Base-by-base conservation (phyloP, 2,888 invertebrate species). In the Aporophyla lueneburgensis region DNA sequence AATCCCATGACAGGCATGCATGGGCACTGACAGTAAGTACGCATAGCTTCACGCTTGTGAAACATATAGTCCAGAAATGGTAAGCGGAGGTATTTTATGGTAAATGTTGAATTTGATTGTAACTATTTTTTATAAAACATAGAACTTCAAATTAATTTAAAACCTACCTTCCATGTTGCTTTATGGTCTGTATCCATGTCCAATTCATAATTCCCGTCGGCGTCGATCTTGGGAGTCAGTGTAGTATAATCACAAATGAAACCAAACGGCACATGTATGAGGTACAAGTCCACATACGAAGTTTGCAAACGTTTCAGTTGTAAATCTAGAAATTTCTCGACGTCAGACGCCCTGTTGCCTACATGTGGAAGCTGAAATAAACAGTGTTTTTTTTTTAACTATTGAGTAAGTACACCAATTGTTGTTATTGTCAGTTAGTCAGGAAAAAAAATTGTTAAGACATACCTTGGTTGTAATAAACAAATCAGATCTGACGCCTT, bases 381-480 rank as follows among this genome's bases (percentile, higher is more conserved):
- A 61, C 1, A 58, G 19, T 21, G 0, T 21, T 67, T 53, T n/a
- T 53, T n/a, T n/a, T 4, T 54, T 53, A 33, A 16, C 40, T 40
- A 67, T 16, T 33, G 1, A 51, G 6, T 51, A 16, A 2, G 3
- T 49, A 21, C 1, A 27, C 5, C 4, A 24, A 63, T 19, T 10
- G 19, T 21, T 4, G 1, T 19, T 21, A 74, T 9, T 24, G 12
- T 51, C 51, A n/a, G 59, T 10, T 58, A 21, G 7, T 51, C 58
- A n/a, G 58, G 14, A 51, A 43, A 5, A 9, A 21, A 0, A 69
- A 27, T 69, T 53, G 14, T 19, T 56, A 73, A 24, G 1, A n/a
- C 71, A 71, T 75, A 98, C 98, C 97, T 98, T 98, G n/a, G 98
- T 98, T 49, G 98, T 98, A 80, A 98, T 97, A 94, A 98, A 98